phyloP scores from a whole-genome alignment of 2,113 vertebrate genomes.

The Ceyx margarethae region DNA sequence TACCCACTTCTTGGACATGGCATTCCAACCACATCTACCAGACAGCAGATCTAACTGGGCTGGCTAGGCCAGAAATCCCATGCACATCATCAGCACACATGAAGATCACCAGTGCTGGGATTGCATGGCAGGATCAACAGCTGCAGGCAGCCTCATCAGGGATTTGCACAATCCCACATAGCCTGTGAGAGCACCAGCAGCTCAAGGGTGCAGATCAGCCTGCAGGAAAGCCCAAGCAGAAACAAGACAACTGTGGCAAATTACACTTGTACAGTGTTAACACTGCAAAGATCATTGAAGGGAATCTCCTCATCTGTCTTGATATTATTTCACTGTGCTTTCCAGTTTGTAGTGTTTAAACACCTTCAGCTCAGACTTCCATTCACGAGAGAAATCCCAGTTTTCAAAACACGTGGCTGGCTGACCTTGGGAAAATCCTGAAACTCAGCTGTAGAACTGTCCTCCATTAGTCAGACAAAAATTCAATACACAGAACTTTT shows the following conservation, averaged over 20 bases:
- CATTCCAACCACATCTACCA: not conserved
- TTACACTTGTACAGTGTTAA: not conserved
- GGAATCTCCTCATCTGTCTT: not conserved
- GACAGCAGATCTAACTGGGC: not conserved
- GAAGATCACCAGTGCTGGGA: accelerated
- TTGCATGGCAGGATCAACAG: not conserved
- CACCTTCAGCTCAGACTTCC: not conserved
- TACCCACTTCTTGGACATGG: not conserved
- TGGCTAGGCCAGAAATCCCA: not conserved
- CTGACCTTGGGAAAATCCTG: constrained; percentile 40
- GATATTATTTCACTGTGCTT: not conserved
- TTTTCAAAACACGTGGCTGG: not conserved
- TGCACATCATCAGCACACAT: not conserved
- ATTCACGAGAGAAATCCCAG: not conserved
- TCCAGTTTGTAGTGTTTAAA: not conserved
- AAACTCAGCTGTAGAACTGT: constrained; percentile 5
- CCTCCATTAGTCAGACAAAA: constrained; percentile 30
- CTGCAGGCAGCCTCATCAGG: not conserved
- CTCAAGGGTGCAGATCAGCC: accelerated
- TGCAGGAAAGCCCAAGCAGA: constrained; percentile 10
- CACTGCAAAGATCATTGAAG: not conserved
- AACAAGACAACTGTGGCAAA: not conserved
- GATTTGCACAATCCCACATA: not conserved
- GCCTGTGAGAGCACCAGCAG: not conserved
- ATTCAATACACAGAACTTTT: constrained; percentile 58